Percentiles rank a stretch among this genome's conserved stretches.
Conservation (phyloP, 2,797 vertebrate genomes). For the Rhinophrynus dorsalis region DNA sequence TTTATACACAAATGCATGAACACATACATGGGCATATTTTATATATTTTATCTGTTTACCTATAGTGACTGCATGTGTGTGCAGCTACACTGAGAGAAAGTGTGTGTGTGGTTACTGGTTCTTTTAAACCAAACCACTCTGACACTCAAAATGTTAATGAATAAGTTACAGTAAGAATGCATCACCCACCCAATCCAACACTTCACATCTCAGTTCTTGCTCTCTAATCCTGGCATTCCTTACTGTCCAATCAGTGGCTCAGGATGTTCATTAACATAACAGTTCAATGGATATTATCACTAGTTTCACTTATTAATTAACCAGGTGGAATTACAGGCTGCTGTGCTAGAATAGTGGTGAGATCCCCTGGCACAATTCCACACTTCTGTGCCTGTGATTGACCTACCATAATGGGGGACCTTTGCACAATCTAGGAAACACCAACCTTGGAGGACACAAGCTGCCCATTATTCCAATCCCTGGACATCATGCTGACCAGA, state of each 20-base stretch:
- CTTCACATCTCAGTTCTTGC: background rate
- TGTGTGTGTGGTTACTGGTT: no score
- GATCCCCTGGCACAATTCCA: background rate
- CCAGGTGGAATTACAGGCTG: background rate
- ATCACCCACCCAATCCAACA: no score
- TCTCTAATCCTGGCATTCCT: background rate
- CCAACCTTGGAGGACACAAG: background rate
- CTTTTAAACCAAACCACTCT: no score
- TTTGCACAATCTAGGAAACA: conserved; percentile 6
- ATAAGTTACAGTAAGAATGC: background rate
- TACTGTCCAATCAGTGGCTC: background rate
- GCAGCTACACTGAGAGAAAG: no score
- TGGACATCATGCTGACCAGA: conserved; percentile 31
- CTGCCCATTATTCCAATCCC: conserved; percentile 10
- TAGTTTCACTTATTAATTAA: background rate
- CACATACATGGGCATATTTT: background rate
- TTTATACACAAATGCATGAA: no score
- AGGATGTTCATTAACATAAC: conserved; percentile 1
- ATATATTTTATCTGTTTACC: no score
- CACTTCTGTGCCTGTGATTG: conserved; percentile 39
- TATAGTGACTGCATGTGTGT: no score
- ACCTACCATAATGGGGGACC: conserved; percentile 66
- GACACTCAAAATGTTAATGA: no score
- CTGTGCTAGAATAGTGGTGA: background rate
- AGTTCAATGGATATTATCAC: conserved; percentile 1